Percentiles rank a stretch among this genome's conserved stretches.
Evolutionary conservation across 2,888 invertebrate species (phyloP).

Genomic region (Scotopteryx bipunctaria): DNA sequence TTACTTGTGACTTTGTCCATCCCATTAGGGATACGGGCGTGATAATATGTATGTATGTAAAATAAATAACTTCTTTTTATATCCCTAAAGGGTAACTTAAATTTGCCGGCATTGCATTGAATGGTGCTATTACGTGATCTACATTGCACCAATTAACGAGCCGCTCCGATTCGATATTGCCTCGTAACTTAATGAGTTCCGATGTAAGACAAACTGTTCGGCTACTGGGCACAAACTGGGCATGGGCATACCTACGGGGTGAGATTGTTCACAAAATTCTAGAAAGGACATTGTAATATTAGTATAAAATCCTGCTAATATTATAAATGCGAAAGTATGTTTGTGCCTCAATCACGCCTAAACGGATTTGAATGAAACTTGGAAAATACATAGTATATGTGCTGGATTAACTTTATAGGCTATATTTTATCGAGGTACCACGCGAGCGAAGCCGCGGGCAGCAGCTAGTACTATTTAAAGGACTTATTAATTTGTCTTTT

Average conservation of each 20-base stretch:
- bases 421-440: too few species aligned
- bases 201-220: constrained; percentile 72
- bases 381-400: too few species aligned
- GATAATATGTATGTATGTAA: too few species aligned
- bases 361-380: too few species aligned
- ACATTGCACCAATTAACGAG: constrained; percentile 67
- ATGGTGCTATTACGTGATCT: constrained; percentile 59
- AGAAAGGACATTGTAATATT: constrained; percentile 1
- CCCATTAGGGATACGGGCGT: too few species aligned
- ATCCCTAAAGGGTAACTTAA: constrained; percentile 35
- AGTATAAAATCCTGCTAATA: neutral
- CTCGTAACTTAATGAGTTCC: constrained; percentile 64
- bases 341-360: too few species aligned
- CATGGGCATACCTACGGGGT: constrained; percentile 24
- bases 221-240: constrained; percentile 50
- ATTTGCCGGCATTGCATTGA: constrained; percentile 34
- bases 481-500: too few species aligned
- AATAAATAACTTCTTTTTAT: constrained; percentile 2
- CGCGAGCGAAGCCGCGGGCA: too few species aligned
- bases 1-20: too few species aligned
- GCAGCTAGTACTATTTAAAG: too few species aligned
- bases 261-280: neutral
- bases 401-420: too few species aligned
- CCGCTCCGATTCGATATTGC: constrained; percentile 64
- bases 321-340: neutral